Evolutionary conservation across 92 coral and sea anemone species (phyloP).

Genomic region (Isaurus tuberculatus): DNA sequence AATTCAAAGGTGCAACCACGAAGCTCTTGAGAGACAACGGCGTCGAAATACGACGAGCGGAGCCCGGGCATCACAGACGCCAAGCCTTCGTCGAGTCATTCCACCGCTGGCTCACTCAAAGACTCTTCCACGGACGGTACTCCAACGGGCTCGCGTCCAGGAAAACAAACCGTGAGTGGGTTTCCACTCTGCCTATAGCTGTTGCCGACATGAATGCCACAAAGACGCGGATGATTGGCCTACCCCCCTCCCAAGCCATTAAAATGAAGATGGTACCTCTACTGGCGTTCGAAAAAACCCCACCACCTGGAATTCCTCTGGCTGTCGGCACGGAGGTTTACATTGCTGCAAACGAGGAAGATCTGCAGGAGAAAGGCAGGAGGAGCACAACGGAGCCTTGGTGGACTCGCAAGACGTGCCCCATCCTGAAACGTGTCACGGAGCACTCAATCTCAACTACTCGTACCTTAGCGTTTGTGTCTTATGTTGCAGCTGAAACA

Average conservation of each 20-base stretch:
- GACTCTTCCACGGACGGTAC: slow-evolving; percentile 31
- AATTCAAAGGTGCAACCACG: slow-evolving; percentile 35
- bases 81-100: slow-evolving; percentile 35
- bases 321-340: neutral
- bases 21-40: slow-evolving; percentile 7
- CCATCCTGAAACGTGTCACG: neutral
- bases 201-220: slow-evolving; percentile 19
- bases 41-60: slow-evolving; percentile 24
- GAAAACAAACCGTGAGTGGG: slow-evolving; percentile 26
- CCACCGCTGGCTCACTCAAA: slow-evolving; percentile 16
- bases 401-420: slow-evolving; percentile 26
- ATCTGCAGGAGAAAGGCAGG: slow-evolving; percentile 18
- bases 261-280: slow-evolving; percentile 10
- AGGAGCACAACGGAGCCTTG: slow-evolving; percentile 8
- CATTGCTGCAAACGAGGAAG: neutral
- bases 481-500: slow-evolving; percentile 48
- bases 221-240: slow-evolving; percentile 34
- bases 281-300: slow-evolving; percentile 4
- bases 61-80: slow-evolving; percentile 20
- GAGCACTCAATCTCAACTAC: slow-evolving; percentile 8
- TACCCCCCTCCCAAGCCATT: neutral
- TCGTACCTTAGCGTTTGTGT: slow-evolving; percentile 33
- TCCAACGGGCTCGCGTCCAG: slow-evolving; percentile 11
- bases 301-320: slow-evolving; percentile 6
- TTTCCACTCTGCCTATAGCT: neutral